Conservation (phyloP, 2,888 invertebrate genomes). For the Labia minor region DNA sequence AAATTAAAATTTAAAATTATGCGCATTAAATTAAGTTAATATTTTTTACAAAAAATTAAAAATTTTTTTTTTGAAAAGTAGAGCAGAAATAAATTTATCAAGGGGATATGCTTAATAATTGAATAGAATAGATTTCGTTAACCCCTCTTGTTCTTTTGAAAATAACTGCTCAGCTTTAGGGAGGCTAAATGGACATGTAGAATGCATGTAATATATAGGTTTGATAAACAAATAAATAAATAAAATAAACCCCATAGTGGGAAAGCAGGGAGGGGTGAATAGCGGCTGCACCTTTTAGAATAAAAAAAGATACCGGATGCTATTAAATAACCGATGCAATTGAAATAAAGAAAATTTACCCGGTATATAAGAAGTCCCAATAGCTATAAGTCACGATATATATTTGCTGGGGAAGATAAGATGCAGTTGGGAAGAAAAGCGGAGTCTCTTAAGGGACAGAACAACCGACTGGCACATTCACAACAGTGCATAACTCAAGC, state of each 20-base stretch:
- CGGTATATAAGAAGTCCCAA: background rate
- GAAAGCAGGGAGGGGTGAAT: background rate
- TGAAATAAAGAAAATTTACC: conserved; percentile 13
- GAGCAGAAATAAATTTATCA: no score
- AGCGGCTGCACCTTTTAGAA: background rate
- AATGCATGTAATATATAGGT: background rate
- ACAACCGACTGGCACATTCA: background rate
- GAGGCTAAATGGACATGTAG: no score
- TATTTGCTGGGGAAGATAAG: background rate
- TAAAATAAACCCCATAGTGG: background rate
- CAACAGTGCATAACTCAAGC: no score
- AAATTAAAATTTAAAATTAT: no score
- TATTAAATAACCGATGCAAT: background rate
- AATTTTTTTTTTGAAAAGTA: no score
- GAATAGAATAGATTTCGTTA: no score
- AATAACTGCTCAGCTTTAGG: no score
- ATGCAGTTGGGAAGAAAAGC: background rate
- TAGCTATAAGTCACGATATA: conserved; percentile 4
- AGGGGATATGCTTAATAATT: no score
- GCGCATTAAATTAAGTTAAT: no score
- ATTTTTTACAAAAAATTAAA: no score
- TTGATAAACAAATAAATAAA: background rate
- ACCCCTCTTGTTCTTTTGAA: no score
- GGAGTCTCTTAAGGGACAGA: background rate
- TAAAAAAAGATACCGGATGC: background rate